Evolutionary conservation across 2,113 vertebrate genomes (phyloP).

Genomic region (Calyptomena viridis): DNA sequence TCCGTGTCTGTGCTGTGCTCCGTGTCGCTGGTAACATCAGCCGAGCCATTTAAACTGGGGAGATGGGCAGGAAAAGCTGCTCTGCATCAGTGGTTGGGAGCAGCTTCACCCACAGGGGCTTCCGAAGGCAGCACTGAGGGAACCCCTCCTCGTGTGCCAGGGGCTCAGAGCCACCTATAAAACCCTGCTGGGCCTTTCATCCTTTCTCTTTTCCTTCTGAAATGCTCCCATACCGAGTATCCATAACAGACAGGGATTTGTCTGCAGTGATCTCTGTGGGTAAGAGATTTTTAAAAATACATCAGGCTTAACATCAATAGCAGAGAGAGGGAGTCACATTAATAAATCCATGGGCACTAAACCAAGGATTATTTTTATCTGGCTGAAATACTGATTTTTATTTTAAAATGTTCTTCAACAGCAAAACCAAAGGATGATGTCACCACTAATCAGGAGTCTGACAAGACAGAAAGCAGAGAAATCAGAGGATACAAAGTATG

Average conservation of each 20-base stretch:
- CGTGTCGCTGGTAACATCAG: background rate
- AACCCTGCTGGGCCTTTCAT: background rate
- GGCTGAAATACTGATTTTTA: background rate
- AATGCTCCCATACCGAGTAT: background rate
- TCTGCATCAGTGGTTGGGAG: background rate
- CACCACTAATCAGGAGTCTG: background rate
- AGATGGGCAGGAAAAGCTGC: background rate
- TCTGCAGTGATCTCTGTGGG: background rate
- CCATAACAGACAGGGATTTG: background rate
- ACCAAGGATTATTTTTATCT: constrained; percentile 34
- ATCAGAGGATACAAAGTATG: background rate
- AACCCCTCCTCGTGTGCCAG: rapidly evolving
- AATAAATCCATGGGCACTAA: constrained; percentile 15
- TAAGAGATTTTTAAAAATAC: background rate
- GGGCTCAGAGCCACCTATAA: background rate
- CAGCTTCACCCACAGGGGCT: rapidly evolving
- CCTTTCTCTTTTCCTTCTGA: background rate
- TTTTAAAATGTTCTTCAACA: constrained; percentile 8
- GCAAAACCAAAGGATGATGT: background rate
- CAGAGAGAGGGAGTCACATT: background rate
- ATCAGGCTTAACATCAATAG: background rate
- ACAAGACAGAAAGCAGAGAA: background rate
- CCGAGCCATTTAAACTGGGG: too few relatives aligned
- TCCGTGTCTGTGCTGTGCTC: background rate
- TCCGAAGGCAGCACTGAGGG: too few relatives aligned